Evolutionary conservation across 2,113 vertebrate genomes (phyloP).

Genomic region (Tragelaphus strepsiceros): DNA sequence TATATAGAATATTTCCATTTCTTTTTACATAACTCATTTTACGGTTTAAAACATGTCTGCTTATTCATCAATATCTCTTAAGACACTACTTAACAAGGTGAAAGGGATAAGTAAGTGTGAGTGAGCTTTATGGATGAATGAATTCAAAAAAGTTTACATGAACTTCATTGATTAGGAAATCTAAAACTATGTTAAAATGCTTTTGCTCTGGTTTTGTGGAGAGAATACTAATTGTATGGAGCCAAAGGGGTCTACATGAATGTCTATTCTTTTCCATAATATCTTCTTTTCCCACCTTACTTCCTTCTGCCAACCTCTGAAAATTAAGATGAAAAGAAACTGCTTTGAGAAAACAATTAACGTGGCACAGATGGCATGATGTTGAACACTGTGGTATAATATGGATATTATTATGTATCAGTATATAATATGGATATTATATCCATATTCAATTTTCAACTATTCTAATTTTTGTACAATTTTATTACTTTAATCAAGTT

Average conservation of each 20-base stretch:
- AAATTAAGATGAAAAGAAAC: neutral
- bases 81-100: neutral
- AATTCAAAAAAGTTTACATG: neutral
- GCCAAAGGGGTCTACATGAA: neutral
- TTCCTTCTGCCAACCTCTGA: neutral
- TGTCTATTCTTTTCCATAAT: neutral
- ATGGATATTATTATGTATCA: neutral
- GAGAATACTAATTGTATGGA: neutral
- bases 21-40: neutral
- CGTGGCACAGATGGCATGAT: neutral
- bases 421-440: neutral
- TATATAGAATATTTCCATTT: neutral
- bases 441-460: neutral
- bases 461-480: neutral
- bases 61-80: neutral
- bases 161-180: neutral
- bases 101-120: conserved; percentile 1
- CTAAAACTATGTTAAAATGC: neutral
- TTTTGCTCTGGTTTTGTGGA: neutral
- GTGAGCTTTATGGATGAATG: neutral
- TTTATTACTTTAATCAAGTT: neutral
- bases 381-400: neutral
- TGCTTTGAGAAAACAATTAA: neutral
- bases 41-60: neutral
- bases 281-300: neutral